phyloP scores from a whole-genome alignment of 2,113 vertebrate genomes.

The Muscicapa adusta region DNA sequence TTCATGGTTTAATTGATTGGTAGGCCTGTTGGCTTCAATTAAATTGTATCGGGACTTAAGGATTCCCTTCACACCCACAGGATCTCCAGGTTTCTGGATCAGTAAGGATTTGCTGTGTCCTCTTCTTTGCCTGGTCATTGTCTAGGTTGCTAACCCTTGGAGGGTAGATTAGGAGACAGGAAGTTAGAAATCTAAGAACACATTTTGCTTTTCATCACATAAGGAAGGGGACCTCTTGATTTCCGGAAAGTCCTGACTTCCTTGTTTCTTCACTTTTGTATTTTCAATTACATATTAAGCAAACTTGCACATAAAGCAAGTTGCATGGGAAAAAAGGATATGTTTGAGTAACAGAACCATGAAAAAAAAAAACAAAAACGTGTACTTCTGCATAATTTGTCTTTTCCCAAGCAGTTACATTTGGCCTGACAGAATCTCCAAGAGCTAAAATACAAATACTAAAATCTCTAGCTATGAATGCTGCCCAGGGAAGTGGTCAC shows the following conservation, averaged over 20 bases:
- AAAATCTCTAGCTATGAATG: background rate
- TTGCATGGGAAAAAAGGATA: background rate
- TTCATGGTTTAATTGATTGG: background rate
- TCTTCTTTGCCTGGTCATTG: background rate
- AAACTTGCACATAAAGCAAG: background rate
- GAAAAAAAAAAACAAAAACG: background rate
- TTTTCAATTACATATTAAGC: background rate
- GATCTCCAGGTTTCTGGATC: background rate
- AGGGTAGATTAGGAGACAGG: rapidly evolving
- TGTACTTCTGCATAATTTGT: background rate
- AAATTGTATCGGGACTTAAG: background rate
- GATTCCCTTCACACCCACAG: background rate
- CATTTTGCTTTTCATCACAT: background rate
- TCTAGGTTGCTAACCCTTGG: background rate
- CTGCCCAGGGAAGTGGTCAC: background rate
- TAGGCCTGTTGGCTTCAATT: background rate
- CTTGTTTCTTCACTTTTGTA: background rate
- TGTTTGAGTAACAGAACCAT: background rate
- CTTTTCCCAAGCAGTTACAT: background rate
- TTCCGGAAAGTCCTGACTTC: background rate
- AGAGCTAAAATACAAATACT: background rate
- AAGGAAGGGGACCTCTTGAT: background rate
- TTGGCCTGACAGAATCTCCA: background rate
- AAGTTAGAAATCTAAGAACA: background rate
- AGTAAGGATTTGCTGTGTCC: background rate